Evolutionary conservation across 2,113 vertebrate genomes (phyloP).

Genomic region (Poeciliopsis turrubarensis): DNA sequence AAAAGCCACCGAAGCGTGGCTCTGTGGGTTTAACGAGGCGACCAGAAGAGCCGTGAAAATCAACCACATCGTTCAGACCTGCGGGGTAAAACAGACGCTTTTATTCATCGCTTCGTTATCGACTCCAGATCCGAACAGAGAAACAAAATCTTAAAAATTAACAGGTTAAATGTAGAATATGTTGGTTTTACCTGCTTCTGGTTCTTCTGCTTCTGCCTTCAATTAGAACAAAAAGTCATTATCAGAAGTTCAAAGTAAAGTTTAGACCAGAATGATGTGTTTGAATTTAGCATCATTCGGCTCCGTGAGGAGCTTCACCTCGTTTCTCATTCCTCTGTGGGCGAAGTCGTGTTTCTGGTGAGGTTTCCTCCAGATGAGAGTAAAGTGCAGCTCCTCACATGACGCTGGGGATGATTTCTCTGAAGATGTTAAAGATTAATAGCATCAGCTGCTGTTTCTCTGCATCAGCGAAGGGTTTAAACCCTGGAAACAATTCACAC

Average conservation of each 20-base stretch:
- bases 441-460: constrained; percentile 12
- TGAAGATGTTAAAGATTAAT: constrained; percentile 81
- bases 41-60: constrained; percentile 25
- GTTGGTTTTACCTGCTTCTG: not conserved
- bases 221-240: not conserved
- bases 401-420: constrained; percentile 59
- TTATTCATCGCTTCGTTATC: no score
- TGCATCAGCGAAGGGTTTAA: not conserved
- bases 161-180: not conserved
- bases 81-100: not conserved
- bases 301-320: not conserved
- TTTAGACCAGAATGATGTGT: not conserved
- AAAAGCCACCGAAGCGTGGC: constrained; percentile 19
- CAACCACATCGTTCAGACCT: constrained; percentile 55
- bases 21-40: not conserved
- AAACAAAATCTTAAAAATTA: not conserved
- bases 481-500: not conserved
- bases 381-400: constrained; percentile 80
- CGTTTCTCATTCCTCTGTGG: not conserved
- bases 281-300: not conserved
- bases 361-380: constrained; percentile 41
- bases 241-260: not conserved
- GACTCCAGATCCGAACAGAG: no score
- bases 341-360: constrained; percentile 2
- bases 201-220: not conserved